Evolutionary conservation across 2,113 vertebrate species (phyloP).

Genomic region (Gallinago undulata): DNA sequence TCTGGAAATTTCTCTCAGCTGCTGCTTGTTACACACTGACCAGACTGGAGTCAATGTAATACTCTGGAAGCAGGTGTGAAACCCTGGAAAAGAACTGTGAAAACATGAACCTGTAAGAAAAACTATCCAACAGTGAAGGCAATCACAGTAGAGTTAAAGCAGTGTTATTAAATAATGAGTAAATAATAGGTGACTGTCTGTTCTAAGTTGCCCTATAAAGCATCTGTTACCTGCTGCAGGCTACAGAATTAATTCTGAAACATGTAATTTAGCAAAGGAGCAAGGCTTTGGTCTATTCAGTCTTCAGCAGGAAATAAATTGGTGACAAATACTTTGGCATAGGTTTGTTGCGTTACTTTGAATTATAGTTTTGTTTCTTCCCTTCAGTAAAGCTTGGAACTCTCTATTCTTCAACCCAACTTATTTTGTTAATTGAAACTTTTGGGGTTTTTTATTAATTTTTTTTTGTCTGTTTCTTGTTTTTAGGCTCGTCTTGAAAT

Average conservation of each 20-base stretch:
- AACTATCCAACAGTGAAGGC: background rate
- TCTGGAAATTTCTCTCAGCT: background rate
- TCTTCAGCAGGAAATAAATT: background rate
- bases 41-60: constrained; percentile 19
- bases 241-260: constrained; percentile 24
- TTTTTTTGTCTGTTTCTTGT: background rate
- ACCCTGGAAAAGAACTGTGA: constrained; percentile 2
- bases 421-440: background rate
- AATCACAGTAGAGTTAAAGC: background rate
- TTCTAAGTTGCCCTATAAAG: background rate
- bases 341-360: background rate
- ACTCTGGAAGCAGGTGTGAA: constrained; percentile 57
- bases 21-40: background rate
- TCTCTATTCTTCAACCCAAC: background rate
- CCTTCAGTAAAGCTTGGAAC: background rate
- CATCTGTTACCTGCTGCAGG: constrained; percentile 41
- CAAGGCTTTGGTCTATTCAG: background rate
- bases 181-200: constrained; percentile 31
- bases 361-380: background rate
- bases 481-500: background rate
- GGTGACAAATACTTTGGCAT: background rate
- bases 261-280: constrained; percentile 43
- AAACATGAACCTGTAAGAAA: constrained; percentile 3
- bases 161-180: constrained; percentile 58
- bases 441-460: rapidly evolving